Evolutionary conservation across 2,113 vertebrate species (phyloP).

Genomic region (Syngnathus scovelli): DNA sequence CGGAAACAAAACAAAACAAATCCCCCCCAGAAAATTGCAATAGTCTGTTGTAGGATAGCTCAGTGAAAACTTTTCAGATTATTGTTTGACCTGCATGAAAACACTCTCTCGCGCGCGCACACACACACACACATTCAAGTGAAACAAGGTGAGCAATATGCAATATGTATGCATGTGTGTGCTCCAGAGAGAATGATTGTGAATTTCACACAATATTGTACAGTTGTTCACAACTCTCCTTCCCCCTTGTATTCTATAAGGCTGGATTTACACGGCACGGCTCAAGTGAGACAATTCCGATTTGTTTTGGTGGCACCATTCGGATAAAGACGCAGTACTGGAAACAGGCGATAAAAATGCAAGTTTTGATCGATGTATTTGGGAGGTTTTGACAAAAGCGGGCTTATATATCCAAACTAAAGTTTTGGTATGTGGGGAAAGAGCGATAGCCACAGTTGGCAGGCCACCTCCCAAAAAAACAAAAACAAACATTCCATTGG

Average conservation of each 20-base stretch:
- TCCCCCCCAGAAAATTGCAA: constrained; percentile 6
- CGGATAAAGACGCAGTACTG: not conserved
- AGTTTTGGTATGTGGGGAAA: too few relatives aligned
- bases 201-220: constrained; percentile 47
- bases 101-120: not conserved
- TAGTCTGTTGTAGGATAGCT: constrained; percentile 22
- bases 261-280: not conserved
- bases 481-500: not conserved
- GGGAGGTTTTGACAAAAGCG: too few relatives aligned
- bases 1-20: constrained; percentile 31
- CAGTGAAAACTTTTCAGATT: constrained; percentile 33
- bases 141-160: constrained; percentile 55
- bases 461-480: too few relatives aligned
- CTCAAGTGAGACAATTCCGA: not conserved
- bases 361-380: too few relatives aligned
- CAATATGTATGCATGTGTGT: constrained; percentile 58
- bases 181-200: constrained; percentile 33
- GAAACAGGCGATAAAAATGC: too few relatives aligned
- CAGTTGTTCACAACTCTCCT: constrained; percentile 19
- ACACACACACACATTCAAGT: not conserved
- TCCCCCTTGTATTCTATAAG: constrained; percentile 29
- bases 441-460: too few relatives aligned
- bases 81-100: constrained; percentile 23
- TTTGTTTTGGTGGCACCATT: not conserved
- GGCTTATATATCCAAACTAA: too few relatives aligned